Percentiles rank a stretch among this genome's conserved stretches.
Evolutionary conservation across 2,797 vertebrate genomes (phyloP).

Genomic region (Perodicticus potto): DNA sequence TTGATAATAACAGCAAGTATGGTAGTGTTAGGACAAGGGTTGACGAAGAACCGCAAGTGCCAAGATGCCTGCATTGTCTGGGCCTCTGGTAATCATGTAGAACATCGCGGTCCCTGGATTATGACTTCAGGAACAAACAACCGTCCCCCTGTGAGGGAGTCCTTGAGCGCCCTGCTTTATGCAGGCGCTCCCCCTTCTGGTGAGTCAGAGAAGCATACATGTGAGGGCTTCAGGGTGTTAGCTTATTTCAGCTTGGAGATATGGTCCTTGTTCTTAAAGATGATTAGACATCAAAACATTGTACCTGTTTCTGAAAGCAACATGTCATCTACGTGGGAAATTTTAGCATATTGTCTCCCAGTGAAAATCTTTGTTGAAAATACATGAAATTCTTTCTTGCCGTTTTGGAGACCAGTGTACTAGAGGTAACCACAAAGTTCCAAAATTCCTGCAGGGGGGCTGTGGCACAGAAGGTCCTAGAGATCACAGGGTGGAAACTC

Average conservation of each 20-base stretch:
- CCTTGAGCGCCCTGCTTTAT: constrained; percentile 27
- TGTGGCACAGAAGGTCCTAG: not conserved
- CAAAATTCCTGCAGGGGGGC: not conserved
- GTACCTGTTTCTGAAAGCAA: not conserved
- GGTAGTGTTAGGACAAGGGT: not conserved
- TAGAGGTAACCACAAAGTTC: not conserved
- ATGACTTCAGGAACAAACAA: not conserved
- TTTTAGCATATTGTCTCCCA: not conserved
- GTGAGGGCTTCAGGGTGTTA: not conserved
- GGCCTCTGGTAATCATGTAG: not conserved
- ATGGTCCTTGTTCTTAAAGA: not conserved
- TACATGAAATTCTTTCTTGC: not conserved
- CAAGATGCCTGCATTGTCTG: not conserved
- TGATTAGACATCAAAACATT: constrained; percentile 4
- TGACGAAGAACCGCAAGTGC: not conserved
- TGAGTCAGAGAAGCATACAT: constrained; percentile 6
- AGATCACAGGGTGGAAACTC: not conserved
- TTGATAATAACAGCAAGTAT: not conserved
- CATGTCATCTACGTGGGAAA: not conserved
- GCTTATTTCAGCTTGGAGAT: not conserved
- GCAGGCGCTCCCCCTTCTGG: constrained; percentile 79
- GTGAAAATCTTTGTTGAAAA: constrained; percentile 20
- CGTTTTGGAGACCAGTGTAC: not conserved
- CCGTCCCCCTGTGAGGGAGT: not conserved
- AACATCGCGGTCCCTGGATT: not conserved